Evolutionary conservation across 2,113 vertebrate genomes (phyloP).

Genomic region (Talpa occidentalis): DNA sequence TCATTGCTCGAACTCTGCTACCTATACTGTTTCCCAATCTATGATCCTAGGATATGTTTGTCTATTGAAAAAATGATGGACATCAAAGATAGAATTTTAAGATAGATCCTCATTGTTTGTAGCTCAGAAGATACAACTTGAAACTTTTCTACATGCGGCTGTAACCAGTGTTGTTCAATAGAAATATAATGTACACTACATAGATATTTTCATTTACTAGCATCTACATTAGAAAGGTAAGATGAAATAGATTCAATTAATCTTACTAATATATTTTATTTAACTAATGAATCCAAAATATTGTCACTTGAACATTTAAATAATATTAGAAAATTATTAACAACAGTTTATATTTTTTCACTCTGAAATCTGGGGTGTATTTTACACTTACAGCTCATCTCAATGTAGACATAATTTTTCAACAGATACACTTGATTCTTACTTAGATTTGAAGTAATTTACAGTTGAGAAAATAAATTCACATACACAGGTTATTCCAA

Average conservation of each 20-base stretch:
- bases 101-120: neutral
- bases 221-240: neutral
- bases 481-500: neutral
- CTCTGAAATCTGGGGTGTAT: neutral
- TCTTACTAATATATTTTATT: conserved; percentile 21
- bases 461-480: neutral
- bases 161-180: neutral
- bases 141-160: neutral
- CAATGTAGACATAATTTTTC: conserved; percentile 7
- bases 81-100: neutral
- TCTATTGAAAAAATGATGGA: neutral
- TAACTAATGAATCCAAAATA: neutral
- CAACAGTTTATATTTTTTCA: conserved; percentile 6
- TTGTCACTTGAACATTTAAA: neutral
- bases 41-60: neutral
- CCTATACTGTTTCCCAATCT: neutral
- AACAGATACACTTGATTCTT: conserved; percentile 26
- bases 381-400: neutral
- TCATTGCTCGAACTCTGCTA: neutral
- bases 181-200: neutral
- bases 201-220: neutral
- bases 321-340: conserved; percentile 18
- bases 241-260: neutral
- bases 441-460: conserved; percentile 26
- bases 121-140: neutral